Evolutionary conservation across 2,113 vertebrate genomes (phyloP).

Genomic region (Ovibos moschatus): DNA sequence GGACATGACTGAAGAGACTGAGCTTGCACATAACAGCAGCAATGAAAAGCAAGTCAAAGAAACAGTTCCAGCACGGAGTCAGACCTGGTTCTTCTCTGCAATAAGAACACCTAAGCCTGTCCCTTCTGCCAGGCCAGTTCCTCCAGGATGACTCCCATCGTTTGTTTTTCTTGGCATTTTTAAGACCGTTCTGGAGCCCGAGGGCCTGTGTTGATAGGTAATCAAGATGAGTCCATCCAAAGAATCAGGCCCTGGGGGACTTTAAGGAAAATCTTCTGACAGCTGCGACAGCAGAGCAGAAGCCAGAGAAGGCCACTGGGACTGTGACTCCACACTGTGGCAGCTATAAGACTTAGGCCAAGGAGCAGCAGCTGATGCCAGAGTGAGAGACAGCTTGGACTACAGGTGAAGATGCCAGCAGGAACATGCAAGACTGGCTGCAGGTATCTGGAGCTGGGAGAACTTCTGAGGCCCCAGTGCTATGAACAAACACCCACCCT

Average conservation of each 20-base stretch:
- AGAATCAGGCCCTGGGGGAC: not conserved
- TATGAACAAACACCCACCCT: not conserved
- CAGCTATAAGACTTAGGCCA: not conserved
- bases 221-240: not conserved
- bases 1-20: fast-evolving
- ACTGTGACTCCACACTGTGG: not conserved
- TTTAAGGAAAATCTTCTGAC: not conserved
- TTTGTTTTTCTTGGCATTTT: not conserved
- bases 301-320: not conserved
- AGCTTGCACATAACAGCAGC: not conserved
- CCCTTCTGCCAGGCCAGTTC: no score
- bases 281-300: not conserved
- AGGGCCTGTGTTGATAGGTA: not conserved
- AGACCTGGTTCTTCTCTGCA: not conserved
- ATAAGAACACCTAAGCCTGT: not conserved
- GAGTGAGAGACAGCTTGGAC: fast-evolving
- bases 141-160: not conserved
- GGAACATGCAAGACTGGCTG: fast-evolving
- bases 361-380: not conserved
- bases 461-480: not conserved
- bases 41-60: not conserved
- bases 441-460: not conserved
- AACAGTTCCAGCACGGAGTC: not conserved
- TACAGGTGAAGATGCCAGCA: not conserved
- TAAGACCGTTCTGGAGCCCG: not conserved